phyloP scores from a whole-genome alignment of 2,797 vertebrate genomes.

The Falco peregrinus region DNA sequence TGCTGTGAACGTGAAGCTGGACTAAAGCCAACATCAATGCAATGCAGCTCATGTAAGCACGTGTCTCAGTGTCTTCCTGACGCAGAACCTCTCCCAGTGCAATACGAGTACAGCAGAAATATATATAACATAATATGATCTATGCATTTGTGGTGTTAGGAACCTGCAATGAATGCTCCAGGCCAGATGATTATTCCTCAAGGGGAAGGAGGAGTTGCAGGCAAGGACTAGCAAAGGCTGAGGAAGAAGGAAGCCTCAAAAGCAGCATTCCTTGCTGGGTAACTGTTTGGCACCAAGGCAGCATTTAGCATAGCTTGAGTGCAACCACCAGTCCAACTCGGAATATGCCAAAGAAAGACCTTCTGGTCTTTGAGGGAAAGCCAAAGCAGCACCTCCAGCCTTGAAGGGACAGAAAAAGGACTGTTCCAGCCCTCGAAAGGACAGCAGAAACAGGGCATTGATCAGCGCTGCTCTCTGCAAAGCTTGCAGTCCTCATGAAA shows the following conservation, averaged over 20 bases:
- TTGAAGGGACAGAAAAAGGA: neutral
- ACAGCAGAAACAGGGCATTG: neutral
- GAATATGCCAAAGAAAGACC: neutral
- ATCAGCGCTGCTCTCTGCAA: neutral
- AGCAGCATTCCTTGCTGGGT: neutral
- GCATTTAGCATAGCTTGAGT: neutral
- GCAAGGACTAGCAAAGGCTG: neutral
- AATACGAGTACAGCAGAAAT: neutral
- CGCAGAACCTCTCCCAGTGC: neutral
- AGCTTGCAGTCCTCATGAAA: neutral
- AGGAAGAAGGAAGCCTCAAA: neutral
- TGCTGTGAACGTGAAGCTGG: neutral
- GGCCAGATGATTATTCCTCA: neutral
- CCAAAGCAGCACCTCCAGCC: neutral
- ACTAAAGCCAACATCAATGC: neutral
- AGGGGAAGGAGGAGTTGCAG: neutral
- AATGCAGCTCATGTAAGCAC: neutral
- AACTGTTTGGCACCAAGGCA: neutral
- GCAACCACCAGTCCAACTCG: neutral
- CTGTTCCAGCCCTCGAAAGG: neutral
- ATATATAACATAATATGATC: rapidly evolving
- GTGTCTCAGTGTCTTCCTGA: neutral
- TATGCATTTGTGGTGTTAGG: neutral
- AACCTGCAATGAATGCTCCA: neutral
- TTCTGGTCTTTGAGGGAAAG: neutral